phyloP scores from a whole-genome alignment of 2,888 invertebrate genomes.

The Chloroclystis v-ata region DNA sequence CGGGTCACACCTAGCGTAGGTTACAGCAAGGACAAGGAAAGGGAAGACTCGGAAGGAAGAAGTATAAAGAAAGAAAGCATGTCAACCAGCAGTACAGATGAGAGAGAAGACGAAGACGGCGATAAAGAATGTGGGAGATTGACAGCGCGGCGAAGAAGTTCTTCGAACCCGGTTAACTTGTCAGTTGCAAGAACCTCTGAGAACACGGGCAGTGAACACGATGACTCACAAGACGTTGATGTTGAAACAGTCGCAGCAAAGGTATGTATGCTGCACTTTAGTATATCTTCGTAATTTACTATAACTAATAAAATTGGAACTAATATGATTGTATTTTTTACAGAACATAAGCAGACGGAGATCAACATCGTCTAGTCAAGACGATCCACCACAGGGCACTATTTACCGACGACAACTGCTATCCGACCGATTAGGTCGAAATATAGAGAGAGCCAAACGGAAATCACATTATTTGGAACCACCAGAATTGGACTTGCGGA shows the following conservation, averaged over 20 bases:
- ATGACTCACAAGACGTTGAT: conserved; percentile 74
- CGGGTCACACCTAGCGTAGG: conserved; percentile 67
- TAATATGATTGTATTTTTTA: conserved; percentile 32
- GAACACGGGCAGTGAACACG: conserved; percentile 78
- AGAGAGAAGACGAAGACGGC: conserved; percentile 74
- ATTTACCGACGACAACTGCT: conserved; percentile 80
- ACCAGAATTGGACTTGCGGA: conserved; percentile 82
- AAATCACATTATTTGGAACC: conserved; percentile 82
- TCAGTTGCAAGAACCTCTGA: conserved; percentile 79
- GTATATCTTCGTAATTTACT: no score
- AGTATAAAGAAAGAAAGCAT: conserved; percentile 75
- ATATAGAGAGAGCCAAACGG: conserved; percentile 80
- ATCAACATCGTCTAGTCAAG: conserved; percentile 73
- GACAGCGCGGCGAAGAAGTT: conserved; percentile 82
- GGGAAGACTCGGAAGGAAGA: conserved; percentile 61
- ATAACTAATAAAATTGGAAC: no score
- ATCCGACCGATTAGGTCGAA: conserved; percentile 79
- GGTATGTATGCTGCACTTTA: conserved; percentile 40
- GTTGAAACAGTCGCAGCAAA: conserved; percentile 75
- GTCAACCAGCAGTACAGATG: conserved; percentile 75
- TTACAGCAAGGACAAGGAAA: conserved; percentile 69
- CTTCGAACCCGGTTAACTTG: conserved; percentile 90
- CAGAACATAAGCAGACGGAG: conserved; percentile 69
- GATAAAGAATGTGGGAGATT: conserved; percentile 72
- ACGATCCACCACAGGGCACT: conserved; percentile 72